phyloP scores from a whole-genome alignment of 2,797 vertebrate species.

The Aldrovandia affinis region DNA sequence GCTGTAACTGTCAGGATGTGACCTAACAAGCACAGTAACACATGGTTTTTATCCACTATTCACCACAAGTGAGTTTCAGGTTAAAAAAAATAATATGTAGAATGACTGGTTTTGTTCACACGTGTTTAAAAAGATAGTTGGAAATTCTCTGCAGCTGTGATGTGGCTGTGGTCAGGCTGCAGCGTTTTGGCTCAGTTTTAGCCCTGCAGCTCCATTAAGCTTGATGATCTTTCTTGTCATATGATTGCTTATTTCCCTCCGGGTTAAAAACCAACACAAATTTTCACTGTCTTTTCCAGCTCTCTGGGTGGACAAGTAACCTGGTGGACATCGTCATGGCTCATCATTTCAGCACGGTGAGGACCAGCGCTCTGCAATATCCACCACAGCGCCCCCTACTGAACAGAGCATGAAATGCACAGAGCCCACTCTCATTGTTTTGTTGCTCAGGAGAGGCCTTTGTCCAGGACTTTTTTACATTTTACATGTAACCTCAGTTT shows the following conservation, averaged over 20 bases:
- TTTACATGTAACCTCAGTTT: too few species aligned
- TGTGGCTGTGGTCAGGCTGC: background rate
- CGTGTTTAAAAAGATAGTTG: too few species aligned
- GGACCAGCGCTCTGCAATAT: slow-evolving; percentile 51
- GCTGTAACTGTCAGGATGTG: background rate
- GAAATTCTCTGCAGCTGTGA: too few species aligned
- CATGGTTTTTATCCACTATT: background rate
- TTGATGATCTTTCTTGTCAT: background rate
- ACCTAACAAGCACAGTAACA: background rate
- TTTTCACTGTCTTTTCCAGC: slow-evolving; percentile 65
- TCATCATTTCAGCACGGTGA: slow-evolving; percentile 95
- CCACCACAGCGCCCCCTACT: background rate
- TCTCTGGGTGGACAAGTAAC: slow-evolving; percentile 94
- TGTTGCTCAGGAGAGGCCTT: too few species aligned
- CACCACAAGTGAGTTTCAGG: too few species aligned
- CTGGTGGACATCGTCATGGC: slow-evolving; percentile 91
- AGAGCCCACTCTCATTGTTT: too few species aligned
- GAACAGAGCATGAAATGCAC: background rate
- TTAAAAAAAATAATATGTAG: too few species aligned
- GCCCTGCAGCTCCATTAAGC: background rate
- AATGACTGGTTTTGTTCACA: too few species aligned
- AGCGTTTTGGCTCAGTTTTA: background rate
- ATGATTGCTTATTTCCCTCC: background rate
- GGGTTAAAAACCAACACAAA: background rate
- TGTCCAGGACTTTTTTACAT: too few species aligned